Conservation (phyloP, 2,888 invertebrate species). For the Meandrusa payeni region DNA sequence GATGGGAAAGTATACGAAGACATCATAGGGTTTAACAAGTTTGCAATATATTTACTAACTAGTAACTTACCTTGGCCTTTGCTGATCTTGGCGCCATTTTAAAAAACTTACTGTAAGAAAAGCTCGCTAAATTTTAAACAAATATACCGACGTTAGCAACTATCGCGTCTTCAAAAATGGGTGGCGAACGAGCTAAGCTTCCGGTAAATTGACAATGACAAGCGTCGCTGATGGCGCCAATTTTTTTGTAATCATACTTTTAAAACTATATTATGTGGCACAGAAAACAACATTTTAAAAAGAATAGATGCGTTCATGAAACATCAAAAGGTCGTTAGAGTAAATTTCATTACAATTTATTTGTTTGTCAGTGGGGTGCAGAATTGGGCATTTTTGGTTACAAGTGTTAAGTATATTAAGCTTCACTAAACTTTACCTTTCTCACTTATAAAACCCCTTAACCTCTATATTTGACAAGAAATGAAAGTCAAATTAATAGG, state of each 20-base stretch:
- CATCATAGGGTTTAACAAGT: not conserved
- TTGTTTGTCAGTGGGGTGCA: too few relatives aligned
- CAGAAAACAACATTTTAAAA: too few relatives aligned
- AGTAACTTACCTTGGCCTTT: constrained; percentile 62
- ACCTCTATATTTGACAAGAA: too few relatives aligned
- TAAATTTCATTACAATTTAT: too few relatives aligned
- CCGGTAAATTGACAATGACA: constrained; percentile 72
- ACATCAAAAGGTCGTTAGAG: too few relatives aligned
- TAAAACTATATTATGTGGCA: constrained; percentile 19
- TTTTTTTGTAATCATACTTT: constrained; percentile 35
- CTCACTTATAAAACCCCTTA: too few relatives aligned
- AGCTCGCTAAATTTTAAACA: constrained; percentile 32
- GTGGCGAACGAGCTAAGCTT: constrained; percentile 58
- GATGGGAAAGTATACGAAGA: not conserved
- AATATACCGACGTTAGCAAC: constrained; percentile 34
- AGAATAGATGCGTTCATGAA: too few relatives aligned
- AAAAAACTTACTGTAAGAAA: constrained; percentile 33
- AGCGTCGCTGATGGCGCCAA: constrained; percentile 57
- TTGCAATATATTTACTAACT: constrained; percentile 23
- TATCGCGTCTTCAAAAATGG: constrained; percentile 40
- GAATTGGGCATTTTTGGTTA: too few relatives aligned
- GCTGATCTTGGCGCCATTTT: constrained; percentile 68
- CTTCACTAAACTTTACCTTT: too few relatives aligned
- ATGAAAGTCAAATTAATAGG: too few relatives aligned
- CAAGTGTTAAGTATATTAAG: too few relatives aligned